Conservation (phyloP, 1,140 invertebrate genomes). For the Trinorchestia longiramus region DNA sequence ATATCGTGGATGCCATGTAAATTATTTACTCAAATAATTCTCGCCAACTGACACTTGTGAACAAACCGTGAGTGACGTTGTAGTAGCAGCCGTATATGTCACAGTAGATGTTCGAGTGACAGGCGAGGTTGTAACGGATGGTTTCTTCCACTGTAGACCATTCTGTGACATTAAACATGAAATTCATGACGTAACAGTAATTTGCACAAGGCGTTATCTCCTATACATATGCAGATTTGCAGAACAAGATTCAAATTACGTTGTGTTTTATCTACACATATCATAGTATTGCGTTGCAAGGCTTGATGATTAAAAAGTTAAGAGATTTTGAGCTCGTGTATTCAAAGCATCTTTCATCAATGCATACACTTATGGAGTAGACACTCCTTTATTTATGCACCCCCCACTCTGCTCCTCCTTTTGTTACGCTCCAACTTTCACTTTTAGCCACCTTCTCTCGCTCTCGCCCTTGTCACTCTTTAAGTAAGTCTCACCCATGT, state of each 20-base stretch:
- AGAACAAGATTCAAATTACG: too few species aligned
- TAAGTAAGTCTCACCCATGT: neutral
- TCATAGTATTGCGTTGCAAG: too few species aligned
- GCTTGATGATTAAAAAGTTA: too few species aligned
- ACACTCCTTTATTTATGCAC: too few species aligned
- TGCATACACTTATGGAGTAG: too few species aligned
- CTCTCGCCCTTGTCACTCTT: neutral
- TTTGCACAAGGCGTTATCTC: neutral
- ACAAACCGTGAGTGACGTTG: constrained; percentile 17
- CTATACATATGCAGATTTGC: neutral
- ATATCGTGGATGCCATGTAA: neutral
- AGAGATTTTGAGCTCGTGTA: too few species aligned
- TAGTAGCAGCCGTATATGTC: constrained; percentile 28
- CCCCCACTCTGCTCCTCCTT: neutral
- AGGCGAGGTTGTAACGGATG: neutral
- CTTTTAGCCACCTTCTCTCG: neutral
- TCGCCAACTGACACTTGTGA: neutral
- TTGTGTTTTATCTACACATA: too few species aligned
- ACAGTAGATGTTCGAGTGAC: constrained; percentile 24
- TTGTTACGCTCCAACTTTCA: neutral
- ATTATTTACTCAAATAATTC: neutral
- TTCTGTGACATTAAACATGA: neutral
- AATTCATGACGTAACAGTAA: neutral
- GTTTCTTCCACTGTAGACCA: neutral
- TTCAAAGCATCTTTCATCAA: too few species aligned